A percentile compares a stretch with the other conserved stretches of the same genome.
These are phyloP conservation scores for Psittacara wagleri DNA, from an alignment of 2,113 vertebrate genomes.

Conservation along the genomic window DNA sequence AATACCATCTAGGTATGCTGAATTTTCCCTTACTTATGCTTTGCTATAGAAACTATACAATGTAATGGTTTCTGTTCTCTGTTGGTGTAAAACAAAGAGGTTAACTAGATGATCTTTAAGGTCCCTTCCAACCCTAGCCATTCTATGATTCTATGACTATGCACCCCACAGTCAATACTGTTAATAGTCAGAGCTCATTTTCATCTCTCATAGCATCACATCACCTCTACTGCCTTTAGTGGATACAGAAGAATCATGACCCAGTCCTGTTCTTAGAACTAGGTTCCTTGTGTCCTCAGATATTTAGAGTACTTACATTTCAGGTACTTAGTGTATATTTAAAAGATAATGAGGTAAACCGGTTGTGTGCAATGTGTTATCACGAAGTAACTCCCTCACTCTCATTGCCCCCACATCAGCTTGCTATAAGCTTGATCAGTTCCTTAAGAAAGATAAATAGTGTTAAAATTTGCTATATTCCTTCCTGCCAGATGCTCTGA, in stretches of 20 bases:
- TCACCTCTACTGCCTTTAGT: not conserved
- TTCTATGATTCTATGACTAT: not conserved
- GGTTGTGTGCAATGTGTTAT: not conserved
- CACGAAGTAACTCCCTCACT: not conserved
- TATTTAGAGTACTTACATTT: not conserved
- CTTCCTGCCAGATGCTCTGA: not conserved
- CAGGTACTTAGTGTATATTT: not conserved
- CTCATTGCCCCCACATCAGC: not conserved
- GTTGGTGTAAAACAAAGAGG: not conserved
- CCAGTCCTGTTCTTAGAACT: not conserved
- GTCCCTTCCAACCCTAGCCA: not conserved
- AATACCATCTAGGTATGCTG: not conserved
- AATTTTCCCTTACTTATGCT: not conserved
- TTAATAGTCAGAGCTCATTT: not conserved
- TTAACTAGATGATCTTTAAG: not conserved
- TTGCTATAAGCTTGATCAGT: constrained; percentile 19
- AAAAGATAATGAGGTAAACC: constrained; percentile 22
- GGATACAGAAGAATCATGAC: not conserved
- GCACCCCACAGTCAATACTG: not conserved
- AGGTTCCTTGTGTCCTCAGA: not conserved
- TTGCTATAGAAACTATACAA: not conserved
- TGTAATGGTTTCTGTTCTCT: not conserved
- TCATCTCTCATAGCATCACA: not conserved
- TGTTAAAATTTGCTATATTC: not conserved
- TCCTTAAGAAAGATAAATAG: constrained; percentile 50